Percentiles rank a stretch among this genome's conserved stretches.
Evolutionary conservation across 2,797 vertebrate species (phyloP).

Genomic region (Phataginus tricuspis): DNA sequence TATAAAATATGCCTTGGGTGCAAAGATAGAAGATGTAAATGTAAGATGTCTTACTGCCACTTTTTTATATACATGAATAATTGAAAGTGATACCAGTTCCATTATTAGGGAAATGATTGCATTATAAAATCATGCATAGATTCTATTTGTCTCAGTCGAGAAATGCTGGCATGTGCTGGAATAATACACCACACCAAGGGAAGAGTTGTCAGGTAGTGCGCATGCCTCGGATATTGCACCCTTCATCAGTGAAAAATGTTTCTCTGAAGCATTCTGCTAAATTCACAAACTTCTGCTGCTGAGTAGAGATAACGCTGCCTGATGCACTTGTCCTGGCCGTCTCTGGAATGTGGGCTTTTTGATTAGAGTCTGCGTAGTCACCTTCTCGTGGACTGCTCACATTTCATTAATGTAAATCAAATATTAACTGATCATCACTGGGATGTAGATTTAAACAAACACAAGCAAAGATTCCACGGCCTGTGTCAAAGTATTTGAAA

Average conservation of each 20-base stretch:
- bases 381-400: neutral
- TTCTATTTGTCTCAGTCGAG: neutral
- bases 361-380: neutral
- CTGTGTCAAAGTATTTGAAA: neutral
- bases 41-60: neutral
- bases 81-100: neutral
- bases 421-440: neutral
- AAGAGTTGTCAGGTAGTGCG: too few relatives aligned
- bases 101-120: neutral
- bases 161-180: neutral
- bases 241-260: neutral
- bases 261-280: neutral
- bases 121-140: neutral
- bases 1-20: neutral
- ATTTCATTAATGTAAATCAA: neutral
- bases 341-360: neutral
- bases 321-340: rapidly evolving
- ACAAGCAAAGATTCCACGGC: neutral
- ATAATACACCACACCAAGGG: too few relatives aligned
- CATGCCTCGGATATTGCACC: neutral
- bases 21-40: neutral
- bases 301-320: neutral
- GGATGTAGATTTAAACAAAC: neutral
- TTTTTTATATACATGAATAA: neutral
- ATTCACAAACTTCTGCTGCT: neutral